These are phyloP conservation scores for Platynereis dumerilii DNA, from an alignment of 2,888 invertebrate genomes.

Conservation along the genomic window DNA sequence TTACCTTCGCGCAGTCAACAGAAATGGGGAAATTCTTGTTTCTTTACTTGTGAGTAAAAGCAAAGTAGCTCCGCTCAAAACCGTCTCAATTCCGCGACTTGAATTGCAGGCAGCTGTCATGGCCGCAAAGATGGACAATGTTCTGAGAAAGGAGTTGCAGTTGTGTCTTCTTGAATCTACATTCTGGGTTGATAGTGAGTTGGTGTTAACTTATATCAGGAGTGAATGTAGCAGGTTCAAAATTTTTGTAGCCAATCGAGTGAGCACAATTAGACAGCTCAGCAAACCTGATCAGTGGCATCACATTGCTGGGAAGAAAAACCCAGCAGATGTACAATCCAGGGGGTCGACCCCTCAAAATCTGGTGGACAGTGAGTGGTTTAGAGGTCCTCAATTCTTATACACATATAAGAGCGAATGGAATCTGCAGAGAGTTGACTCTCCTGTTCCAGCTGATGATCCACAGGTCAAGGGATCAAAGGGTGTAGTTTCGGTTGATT, in stretches of 20 bases:
- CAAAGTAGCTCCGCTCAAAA: conserved; percentile 16
- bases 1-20: conserved; percentile 5
- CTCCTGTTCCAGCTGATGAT: background rate
- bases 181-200: conserved; percentile 9
- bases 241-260: conserved; percentile 14
- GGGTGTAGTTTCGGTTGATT: too few species aligned
- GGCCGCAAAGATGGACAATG: background rate
- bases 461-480: background rate
- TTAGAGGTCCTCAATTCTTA: background rate
- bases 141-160: conserved; percentile 3
- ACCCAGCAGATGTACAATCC: conserved; percentile 15
- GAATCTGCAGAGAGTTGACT: background rate
- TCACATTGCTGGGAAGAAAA: conserved; percentile 6
- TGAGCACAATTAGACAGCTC: conserved; percentile 2
- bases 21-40: background rate
- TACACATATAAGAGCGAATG: background rate
- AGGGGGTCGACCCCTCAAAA: background rate
- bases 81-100: background rate
- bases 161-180: background rate
- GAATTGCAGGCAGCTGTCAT: conserved; percentile 20
- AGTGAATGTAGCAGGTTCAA: conserved; percentile 19
- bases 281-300: conserved; percentile 14
- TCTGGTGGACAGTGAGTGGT: background rate
- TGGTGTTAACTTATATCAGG: conserved; percentile 10
- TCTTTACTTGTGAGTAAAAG: conserved; percentile 14